phyloP scores from a whole-genome alignment of 2,113 vertebrate species.

The Podiceps cristatus region DNA sequence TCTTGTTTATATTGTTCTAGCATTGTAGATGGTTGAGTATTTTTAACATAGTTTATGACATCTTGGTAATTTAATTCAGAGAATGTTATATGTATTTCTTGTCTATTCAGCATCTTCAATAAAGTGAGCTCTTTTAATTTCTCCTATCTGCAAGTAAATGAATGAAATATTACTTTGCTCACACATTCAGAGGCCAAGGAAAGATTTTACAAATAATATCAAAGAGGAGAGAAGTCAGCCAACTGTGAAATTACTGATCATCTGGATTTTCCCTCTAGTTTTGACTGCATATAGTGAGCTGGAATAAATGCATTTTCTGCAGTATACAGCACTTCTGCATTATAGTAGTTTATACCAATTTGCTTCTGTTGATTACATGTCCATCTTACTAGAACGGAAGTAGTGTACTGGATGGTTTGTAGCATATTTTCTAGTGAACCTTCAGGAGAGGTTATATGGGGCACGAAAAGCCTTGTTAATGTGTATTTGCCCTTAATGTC shows the following conservation, averaged over 20 bases:
- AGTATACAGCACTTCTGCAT: slow-evolving; percentile 51
- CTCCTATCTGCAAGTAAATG: slow-evolving; percentile 45
- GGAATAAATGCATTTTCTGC: slow-evolving; percentile 69
- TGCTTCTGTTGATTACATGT: slow-evolving; percentile 72
- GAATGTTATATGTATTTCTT: slow-evolving; percentile 21
- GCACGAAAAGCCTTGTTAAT: neutral
- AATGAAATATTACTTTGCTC: slow-evolving; percentile 71
- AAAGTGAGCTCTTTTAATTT: slow-evolving; percentile 64
- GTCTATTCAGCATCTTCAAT: slow-evolving; percentile 66
- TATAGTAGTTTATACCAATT: slow-evolving; percentile 61
- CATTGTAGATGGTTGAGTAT: neutral
- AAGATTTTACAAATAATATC: slow-evolving; percentile 77
- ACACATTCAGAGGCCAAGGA: slow-evolving; percentile 42
- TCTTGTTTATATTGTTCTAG: neutral
- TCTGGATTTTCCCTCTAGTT: slow-evolving; percentile 76
- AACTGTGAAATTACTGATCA: slow-evolving; percentile 87
- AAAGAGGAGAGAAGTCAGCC: slow-evolving; percentile 76
- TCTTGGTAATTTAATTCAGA: slow-evolving; percentile 33
- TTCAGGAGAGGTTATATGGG: neutral
- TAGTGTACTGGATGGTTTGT: neutral
- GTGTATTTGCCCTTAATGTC: neutral
- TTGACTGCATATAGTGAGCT: slow-evolving; percentile 59
- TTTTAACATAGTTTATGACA: neutral
- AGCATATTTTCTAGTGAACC: slow-evolving; percentile 11
- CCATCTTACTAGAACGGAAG: slow-evolving; percentile 43